Percentiles rank a stretch among this genome's conserved stretches.
Evolutionary conservation across 2,888 invertebrate genomes (phyloP).

Genomic region (Sesamia inferens): DNA sequence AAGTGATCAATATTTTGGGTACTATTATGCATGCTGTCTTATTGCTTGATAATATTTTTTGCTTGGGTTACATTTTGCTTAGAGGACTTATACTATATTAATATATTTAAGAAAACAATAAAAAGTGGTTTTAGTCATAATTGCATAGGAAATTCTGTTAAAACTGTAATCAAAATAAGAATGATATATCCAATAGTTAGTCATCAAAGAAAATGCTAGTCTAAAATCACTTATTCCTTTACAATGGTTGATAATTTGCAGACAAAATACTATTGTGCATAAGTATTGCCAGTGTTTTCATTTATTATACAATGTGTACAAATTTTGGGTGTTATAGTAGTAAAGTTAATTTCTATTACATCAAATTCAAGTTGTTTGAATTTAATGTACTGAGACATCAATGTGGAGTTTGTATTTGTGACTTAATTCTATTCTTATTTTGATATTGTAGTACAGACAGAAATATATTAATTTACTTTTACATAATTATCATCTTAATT

Average conservation of each 20-base stretch:
- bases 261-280: background rate
- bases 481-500: background rate
- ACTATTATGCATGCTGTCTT: slow-evolving; percentile 14
- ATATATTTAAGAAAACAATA: background rate
- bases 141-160: background rate
- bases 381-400: background rate
- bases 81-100: background rate
- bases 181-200: background rate
- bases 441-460: slow-evolving; percentile 4
- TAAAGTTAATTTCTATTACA: background rate
- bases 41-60: slow-evolving; percentile 20
- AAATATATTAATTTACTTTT: background rate
- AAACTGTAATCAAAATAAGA: slow-evolving; percentile 11
- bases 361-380: background rate
- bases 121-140: background rate
- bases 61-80: background rate
- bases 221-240: background rate
- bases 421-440: slow-evolving; percentile 18
- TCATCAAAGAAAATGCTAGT: background rate
- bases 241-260: background rate
- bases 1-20: too few relatives aligned
- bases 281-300: background rate
- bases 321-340: background rate
- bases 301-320: background rate
- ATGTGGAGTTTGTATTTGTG: background rate